Base-by-base conservation (phyloP, 2,113 vertebrate species). In the Phainopepla nitens region DNA sequence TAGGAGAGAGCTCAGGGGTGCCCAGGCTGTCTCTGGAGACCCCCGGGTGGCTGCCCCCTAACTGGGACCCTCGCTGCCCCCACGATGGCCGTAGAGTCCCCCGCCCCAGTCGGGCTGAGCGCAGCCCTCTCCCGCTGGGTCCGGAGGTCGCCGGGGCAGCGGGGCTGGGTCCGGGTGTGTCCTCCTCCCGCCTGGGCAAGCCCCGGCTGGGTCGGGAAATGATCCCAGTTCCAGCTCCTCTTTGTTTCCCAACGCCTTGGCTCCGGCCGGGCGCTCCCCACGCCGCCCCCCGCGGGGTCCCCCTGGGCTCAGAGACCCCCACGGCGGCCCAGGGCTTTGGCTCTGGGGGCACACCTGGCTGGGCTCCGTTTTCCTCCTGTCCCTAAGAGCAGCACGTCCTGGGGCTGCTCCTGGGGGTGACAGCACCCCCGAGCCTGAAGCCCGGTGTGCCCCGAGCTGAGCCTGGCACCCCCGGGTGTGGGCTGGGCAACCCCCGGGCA, bases 241-340 rank as follows among this genome's bases (percentile, higher is more conserved):
- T 94, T 96, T 94, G 90, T 94, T 96, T 91, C 94, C 90, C 85
- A 84, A 68, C 23, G 16, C 24, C 29, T 56, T 93, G 92, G 94
- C 94, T 87, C 62, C 2, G 31, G 90, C 94, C 80, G 81, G 92
- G 31, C 33, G 24, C 87, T 93, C 77, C 66, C 82, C 35, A 12
- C 33, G 9, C 51, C 39, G 24, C 11, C 10, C 50, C 35, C 54
- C 11, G 49, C 21, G 6, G 61, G 47, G 13, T 65, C 39, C 65
- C 83, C 25, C 49, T 16, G 0, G 1, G 16, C 49, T 22, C 1
- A 1, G 49, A n/a, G 21, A 57, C 9, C 80, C 33, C 44, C 41
- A 1, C 0, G 2, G 42, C 0, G 0, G 7, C 45, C 3, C 5
- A 2, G 1, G 9, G 61, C 56, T 61, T 29, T 15, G 41, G 31